phyloP scores from a whole-genome alignment of 2,888 invertebrate species.

The Orthosia gothica region DNA sequence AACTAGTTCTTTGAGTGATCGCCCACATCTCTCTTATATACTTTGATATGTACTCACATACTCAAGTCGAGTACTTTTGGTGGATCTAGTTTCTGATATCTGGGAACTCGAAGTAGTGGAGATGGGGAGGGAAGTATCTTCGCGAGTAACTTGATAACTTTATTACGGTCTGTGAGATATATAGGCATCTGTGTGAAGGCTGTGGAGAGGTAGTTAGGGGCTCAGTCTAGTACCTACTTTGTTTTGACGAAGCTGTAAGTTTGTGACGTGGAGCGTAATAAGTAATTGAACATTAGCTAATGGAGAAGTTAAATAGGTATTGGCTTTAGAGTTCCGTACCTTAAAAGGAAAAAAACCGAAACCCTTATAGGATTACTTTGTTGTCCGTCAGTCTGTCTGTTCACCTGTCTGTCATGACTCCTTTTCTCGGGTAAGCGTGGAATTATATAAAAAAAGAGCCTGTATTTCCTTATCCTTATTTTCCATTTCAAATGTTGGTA shows the following conservation, averaged over 20 bases:
- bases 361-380: too few species aligned
- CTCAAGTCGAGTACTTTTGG: conserved; percentile 56
- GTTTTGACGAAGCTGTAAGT: conserved; percentile 25
- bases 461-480: too few species aligned
- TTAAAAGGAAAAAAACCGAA: too few species aligned
- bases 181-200: conserved; percentile 26
- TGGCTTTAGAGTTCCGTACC: background rate
- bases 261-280: conserved; percentile 14
- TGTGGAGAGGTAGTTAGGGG: conserved; percentile 27
- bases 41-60: conserved; percentile 39
- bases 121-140: conserved; percentile 41
- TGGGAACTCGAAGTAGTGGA: conserved; percentile 51
- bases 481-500: too few species aligned
- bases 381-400: too few species aligned
- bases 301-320: background rate
- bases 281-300: conserved; percentile 24
- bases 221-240: conserved; percentile 31
- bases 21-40: conserved; percentile 39
- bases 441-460: too few species aligned
- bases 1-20: conserved; percentile 53
- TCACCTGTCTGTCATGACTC: too few species aligned
- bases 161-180: conserved; percentile 42
- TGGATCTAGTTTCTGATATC: conserved; percentile 66
- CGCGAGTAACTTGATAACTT: conserved; percentile 63
- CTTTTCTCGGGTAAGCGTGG: too few species aligned